Base-by-base conservation (phyloP, 1,140 invertebrate genomes). In the Hormaphis cornu region DNA sequence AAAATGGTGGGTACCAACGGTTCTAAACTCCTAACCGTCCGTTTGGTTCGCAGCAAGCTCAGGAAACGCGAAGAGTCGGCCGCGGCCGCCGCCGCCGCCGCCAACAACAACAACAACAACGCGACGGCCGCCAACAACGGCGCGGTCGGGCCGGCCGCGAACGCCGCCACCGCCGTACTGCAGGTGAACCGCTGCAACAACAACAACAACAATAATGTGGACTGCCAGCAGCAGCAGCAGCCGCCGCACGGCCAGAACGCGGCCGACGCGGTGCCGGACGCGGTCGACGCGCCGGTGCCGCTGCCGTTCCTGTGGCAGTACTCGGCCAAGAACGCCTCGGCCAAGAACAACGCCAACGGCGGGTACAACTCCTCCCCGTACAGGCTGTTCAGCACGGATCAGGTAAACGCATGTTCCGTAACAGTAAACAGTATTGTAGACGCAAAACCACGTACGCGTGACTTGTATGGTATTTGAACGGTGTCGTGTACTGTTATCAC, bases 11-110 rank as follows among this genome's bases (percentile, higher is more conserved):
- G 87, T 78, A 87, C 83, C 79, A 89, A 88, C 81, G 87, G 86
- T 28, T 70, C 71, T 77, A 89, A 87, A 77, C 85, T 90, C 84
- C 86, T 89, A 79, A 87, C 88, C 75, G 87, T 90, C 76, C 88
- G 88, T 80, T 86, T 90, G 85, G 88, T 91, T 80, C 87, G 88
- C 84, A 90, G 88, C 80, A 91, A 90, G 81, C 83, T 90, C 79
- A 83, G 87, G 75, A 90, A 90, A 80, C 82, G 88, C 70, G 88
- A 90, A 80, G 88, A 90, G 86, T 72, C 74, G 63, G 58, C 69
- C 74, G 59, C 37, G 8, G 59, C 59, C 2, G 59, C 59, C 3
- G 61, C 61, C 7, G 44, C 59, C 6, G 53, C 53, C 0, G 75
- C 74, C 72, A 16, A 70, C 71, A 61, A n/a, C n/a, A n/a, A n/a